Evolutionary conservation across 2,113 vertebrate species (phyloP).

Genomic region (Paradoxurus hermaphroditus): DNA sequence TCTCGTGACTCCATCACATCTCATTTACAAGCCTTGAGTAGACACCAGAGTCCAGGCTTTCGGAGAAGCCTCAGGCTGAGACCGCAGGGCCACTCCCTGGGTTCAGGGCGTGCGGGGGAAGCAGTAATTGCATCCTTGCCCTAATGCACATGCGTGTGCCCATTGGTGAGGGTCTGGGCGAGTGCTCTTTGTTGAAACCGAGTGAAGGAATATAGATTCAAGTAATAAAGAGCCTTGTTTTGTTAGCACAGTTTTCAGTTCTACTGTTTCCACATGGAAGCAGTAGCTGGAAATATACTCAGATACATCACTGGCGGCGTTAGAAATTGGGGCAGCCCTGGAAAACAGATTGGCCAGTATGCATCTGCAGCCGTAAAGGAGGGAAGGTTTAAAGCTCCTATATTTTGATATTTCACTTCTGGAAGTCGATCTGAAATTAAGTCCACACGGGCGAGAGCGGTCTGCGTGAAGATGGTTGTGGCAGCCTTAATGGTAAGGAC

Average conservation of each 20-base stretch:
- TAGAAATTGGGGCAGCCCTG: not conserved
- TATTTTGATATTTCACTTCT: not conserved
- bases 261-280: not conserved
- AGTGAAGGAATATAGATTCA: not conserved
- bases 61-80: not conserved
- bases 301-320: not conserved
- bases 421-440: not conserved
- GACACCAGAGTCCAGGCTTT: not conserved
- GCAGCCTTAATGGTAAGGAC: not conserved
- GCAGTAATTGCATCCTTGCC: not conserved
- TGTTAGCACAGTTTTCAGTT: not conserved
- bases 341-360: not conserved
- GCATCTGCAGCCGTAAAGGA: not conserved
- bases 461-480: not conserved
- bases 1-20: not conserved
- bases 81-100: fast-evolving
- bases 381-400: not conserved
- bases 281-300: not conserved
- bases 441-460: fast-evolving
- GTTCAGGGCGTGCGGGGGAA: not conserved
- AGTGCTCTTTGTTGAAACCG: not conserved
- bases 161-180: not conserved
- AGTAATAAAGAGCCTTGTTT: not conserved
- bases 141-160: too few species aligned
- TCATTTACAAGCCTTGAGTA: not conserved